These are phyloP conservation scores for Blastobasis lacticolella DNA, from an alignment of 2,888 invertebrate genomes.

Conservation along the genomic window DNA sequence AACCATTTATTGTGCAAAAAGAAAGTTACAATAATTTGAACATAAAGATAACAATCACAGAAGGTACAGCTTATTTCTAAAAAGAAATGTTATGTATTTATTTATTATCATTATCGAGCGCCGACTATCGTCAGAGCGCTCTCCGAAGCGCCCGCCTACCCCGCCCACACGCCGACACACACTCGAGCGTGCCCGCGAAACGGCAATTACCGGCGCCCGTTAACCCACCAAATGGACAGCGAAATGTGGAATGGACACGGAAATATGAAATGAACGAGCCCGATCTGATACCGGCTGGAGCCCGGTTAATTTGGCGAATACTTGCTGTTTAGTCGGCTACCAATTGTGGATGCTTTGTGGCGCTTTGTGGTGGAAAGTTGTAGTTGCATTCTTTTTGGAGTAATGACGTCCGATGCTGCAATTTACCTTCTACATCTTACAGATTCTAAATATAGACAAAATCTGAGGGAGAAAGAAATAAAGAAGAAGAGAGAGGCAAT, in stretches of 20 bases:
- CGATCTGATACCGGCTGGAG: background rate
- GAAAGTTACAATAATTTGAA: too few species aligned
- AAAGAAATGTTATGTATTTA: too few species aligned
- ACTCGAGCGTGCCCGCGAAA: constrained; percentile 8
- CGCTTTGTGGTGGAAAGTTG: constrained; percentile 4
- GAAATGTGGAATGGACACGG: constrained; percentile 13
- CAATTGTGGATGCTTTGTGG: constrained; percentile 8
- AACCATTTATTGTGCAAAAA: too few species aligned
- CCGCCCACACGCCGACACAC: constrained; percentile 3
- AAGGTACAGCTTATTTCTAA: too few species aligned
- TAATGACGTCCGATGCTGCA: constrained; percentile 4
- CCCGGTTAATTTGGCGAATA: background rate
- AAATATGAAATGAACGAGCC: constrained; percentile 12
- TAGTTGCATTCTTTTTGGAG: background rate
- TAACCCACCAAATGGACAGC: background rate
- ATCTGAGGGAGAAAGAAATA: background rate
- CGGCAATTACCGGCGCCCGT: constrained; percentile 18
- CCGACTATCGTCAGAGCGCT: too few species aligned
- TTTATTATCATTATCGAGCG: too few species aligned
- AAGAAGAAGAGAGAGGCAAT: background rate
- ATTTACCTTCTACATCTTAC: too few species aligned
- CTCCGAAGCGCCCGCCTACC: too few species aligned
- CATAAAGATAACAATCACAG: too few species aligned
- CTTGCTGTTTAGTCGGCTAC: background rate
- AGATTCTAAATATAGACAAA: background rate